Conservation (phyloP, 2,797 vertebrate species). For the Cossypha heuglini region DNA sequence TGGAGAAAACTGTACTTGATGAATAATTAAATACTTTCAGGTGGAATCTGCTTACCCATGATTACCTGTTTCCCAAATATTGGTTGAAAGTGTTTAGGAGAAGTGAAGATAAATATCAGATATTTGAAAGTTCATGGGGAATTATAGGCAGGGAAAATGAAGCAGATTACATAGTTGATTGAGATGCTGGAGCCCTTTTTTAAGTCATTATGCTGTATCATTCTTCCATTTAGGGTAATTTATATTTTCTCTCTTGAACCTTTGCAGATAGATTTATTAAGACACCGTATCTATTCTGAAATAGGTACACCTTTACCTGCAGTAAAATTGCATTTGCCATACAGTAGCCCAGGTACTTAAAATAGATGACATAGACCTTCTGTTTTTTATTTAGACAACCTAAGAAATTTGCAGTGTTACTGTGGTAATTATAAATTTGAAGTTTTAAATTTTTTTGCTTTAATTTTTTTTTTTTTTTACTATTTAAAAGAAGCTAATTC, state of each 20-base stretch:
- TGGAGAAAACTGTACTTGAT: neutral
- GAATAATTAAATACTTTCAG: neutral
- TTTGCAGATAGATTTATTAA: neutral
- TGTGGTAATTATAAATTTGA: neutral
- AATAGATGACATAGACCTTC: neutral
- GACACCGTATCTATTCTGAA: neutral
- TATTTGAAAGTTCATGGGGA: neutral
- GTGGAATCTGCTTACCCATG: neutral
- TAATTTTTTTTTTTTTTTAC: neutral
- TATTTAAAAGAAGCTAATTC: neutral
- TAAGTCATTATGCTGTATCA: neutral
- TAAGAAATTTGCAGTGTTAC: neutral
- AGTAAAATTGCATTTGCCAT: slow-evolving; percentile 1
- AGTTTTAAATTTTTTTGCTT: neutral
- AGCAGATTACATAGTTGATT: neutral
- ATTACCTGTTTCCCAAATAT: neutral
- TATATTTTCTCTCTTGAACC: neutral
- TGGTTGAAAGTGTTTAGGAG: neutral
- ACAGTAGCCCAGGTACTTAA: neutral
- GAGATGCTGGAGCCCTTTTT: slow-evolving; percentile 21
- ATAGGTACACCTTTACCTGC: neutral
- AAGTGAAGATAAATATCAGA: slow-evolving; percentile 11
- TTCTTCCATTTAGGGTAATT: slow-evolving; percentile 29
- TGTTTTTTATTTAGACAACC: neutral
- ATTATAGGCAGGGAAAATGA: neutral